Evolutionary conservation across 2,888 invertebrate species (phyloP), one percentile per base, ranked within the genome.

Genomic region (Cremastinae sp.): DNA sequence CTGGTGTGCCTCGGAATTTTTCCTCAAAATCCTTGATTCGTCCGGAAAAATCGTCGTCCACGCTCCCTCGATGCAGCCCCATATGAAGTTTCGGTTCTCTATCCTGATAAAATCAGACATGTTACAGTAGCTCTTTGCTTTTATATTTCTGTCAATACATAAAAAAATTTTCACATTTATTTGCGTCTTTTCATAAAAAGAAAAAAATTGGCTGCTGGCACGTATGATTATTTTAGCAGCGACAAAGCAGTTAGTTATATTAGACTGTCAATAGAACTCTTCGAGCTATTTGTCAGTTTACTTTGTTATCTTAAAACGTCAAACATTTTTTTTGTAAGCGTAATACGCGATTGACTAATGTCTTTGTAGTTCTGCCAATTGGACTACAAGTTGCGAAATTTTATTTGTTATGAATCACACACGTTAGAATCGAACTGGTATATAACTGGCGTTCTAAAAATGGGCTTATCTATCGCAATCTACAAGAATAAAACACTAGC

Each of bases 1-100:
- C 90, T 58, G 90, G 90, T 7, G 90, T 90, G 70, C 92, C 92
- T 65, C 93, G 93, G 78, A 96, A 92, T 80, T 96, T 95, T 80
- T 95, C 95, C 81, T 97, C 97, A 78, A 97, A 93, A 70, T 92
- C 93, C 88, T 93, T 94, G 74, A 95, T 93, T 81, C 93, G 89
- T 0, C 93, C 92, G 12, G 92, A 91, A 82, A 94, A 92, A 81
- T 93, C 92, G 82, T 93, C 92, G 74, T 92, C 93, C 68, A 90
- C 88, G 55, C 87, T 87, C 71, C 84, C 82, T 43, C 86, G 88
- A 65, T 85, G 87, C 72, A 88, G 86, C 37, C 90, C 89, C 5
- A 88, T 87, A 59, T 87, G 87, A 70, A 90, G 82, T 74, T 91
- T 90, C 22, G 90, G 85, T 81, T 91, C 90, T 75, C 90, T 88